These are phyloP conservation scores for Rhombomys opimus DNA, from an alignment of 2,113 vertebrate species.

Conservation along the genomic window DNA sequence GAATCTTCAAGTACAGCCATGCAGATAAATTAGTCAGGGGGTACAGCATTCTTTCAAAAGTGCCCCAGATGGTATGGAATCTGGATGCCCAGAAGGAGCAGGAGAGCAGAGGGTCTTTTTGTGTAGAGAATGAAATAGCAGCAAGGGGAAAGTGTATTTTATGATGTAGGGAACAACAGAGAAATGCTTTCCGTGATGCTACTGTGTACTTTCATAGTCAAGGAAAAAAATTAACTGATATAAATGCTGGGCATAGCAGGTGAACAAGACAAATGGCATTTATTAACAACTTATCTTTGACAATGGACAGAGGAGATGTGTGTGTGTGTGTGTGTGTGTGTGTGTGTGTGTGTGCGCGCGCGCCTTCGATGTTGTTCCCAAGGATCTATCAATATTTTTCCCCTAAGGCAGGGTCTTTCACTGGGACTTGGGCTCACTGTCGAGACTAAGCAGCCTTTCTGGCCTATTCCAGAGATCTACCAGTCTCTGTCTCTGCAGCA, in stretches of 20 bases:
- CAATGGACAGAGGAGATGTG: background rate
- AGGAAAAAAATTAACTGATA: background rate
- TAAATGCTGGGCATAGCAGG: background rate
- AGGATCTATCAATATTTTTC: background rate
- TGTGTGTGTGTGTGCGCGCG: rapidly evolving
- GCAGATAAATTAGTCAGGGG: background rate
- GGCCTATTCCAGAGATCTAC: background rate
- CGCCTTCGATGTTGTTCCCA: background rate
- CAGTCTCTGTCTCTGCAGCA: background rate
- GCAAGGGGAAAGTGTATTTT: background rate
- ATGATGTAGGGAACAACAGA: background rate
- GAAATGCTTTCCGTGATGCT: background rate
- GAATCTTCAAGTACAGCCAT: background rate
- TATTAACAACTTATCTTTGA: conserved; percentile 13
- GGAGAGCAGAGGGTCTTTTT: background rate
- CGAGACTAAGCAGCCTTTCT: background rate
- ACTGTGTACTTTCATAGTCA: background rate
- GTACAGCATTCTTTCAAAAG: conserved; percentile 1
- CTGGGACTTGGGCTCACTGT: background rate
- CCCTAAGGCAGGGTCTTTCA: no score
- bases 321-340: background rate
- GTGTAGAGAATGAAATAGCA: background rate
- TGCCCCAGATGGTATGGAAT: background rate
- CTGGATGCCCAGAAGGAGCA: background rate
- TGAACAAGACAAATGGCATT: background rate